Base-by-base conservation (phyloP, 1,140 invertebrate genomes). In the Drosophila virilis region DNA sequence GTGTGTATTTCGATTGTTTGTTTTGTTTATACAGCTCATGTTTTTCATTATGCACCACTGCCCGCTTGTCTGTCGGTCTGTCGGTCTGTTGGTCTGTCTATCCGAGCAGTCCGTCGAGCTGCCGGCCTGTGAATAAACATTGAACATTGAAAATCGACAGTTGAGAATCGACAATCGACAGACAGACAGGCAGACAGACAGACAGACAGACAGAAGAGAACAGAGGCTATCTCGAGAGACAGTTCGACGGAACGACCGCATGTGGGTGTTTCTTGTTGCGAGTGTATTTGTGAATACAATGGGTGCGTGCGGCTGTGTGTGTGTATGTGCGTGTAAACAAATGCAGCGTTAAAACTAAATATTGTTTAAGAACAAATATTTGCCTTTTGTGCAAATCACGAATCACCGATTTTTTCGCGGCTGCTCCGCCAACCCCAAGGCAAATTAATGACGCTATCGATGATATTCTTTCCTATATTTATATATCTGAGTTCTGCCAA, bases 301-400 rank as follows among this genome's bases (percentile, higher is more conserved):
- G 40, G 52, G 54, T 61, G 60, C 13, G 42, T 60, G 58, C 13
- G 33, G 3, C 9, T 52, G 32, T 77, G 75, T 65, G 22, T 22
- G 60, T 66, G 65, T n/a, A n/a, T 68, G 72, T 46, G 65, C 59
- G 69, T 69, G 83, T 86, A 89, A 88, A 88, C 84, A 89, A 28
- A 71, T 88, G 83, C 80, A 88, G 83, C 79, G 79, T 66, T 80
- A 69, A 83, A 88, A 77, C 84, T 88, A 88, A 89, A 88, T 88
- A 88, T 88, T 88, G 84, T 89, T 88, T 88, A 89, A 88, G 83
- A 83, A 88, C 83, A 88, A 88, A 88, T 88, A 88, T 88, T 88
- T 89, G 62, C 22, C 22, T 86, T 88, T 83, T 77, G 79, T 83
- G 82, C 82, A 73, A 73, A 73, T 73, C 70, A 73, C 70, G 64